Percentiles rank a stretch among this genome's conserved stretches.
These are phyloP conservation scores for Emys orbicularis DNA, from an alignment of 2,797 vertebrate genomes.

Conservation along the genomic window DNA sequence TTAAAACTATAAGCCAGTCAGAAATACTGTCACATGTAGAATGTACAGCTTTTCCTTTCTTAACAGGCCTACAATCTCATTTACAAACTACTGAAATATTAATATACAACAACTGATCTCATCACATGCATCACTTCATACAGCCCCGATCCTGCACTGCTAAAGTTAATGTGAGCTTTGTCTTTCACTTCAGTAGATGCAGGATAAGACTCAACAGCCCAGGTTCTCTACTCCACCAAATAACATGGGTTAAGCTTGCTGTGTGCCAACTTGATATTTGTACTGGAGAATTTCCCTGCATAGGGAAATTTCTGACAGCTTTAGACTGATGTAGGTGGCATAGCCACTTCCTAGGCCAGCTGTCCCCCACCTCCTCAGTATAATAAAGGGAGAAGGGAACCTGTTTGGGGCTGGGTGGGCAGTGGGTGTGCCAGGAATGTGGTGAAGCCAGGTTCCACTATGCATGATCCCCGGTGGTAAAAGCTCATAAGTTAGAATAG, in stretches of 20 bases:
- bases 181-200: background rate
- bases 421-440: background rate
- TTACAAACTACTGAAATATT: background rate
- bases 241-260: background rate
- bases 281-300: background rate
- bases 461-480: background rate
- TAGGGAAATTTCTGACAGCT: background rate
- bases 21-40: background rate
- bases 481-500: background rate
- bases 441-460: background rate
- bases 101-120: background rate
- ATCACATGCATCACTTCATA: background rate
- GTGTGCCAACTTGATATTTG: background rate
- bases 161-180: background rate
- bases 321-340: background rate
- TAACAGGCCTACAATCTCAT: background rate
- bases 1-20: background rate
- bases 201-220: background rate
- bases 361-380: fast-evolving
- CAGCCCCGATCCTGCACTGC: background rate
- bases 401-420: background rate
- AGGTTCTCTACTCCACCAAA: background rate
- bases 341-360: background rate
- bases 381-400: background rate
- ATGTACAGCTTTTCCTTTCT: background rate